Percentiles rank a stretch among this genome's conserved stretches.
phyloP scores from a whole-genome alignment of 2,888 invertebrate genomes.

The Euspilapteryx auroguttella region DNA sequence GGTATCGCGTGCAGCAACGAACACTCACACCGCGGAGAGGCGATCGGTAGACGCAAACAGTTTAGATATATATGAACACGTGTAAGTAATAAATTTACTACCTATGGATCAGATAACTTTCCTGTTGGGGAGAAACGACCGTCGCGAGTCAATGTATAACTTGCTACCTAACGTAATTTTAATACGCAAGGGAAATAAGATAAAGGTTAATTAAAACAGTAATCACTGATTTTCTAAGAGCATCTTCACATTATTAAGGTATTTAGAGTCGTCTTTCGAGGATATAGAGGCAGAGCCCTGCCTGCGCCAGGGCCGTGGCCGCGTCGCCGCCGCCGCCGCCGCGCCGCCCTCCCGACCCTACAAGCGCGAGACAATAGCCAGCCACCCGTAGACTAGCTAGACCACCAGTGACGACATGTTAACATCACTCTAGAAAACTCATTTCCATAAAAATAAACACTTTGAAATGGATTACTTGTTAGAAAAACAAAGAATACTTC shows the following conservation, averaged over 20 bases:
- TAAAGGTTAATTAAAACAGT: slow-evolving; percentile 42
- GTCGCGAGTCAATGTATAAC: slow-evolving; percentile 29
- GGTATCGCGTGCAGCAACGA: slow-evolving; percentile 3
- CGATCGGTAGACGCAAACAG: slow-evolving; percentile 46
- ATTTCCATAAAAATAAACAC: slow-evolving; percentile 23
- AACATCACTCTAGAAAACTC: slow-evolving; percentile 16
- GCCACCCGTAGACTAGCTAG: slow-evolving; percentile 9
- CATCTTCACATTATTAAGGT: no score
- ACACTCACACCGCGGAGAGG: slow-evolving; percentile 21
- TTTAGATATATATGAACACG: slow-evolving; percentile 57
- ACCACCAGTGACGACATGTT: slow-evolving; percentile 17
- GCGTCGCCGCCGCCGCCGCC: slow-evolving; percentile 12
- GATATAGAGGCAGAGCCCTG: no score
- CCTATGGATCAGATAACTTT: slow-evolving; percentile 53
- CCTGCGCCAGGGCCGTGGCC: not conserved
- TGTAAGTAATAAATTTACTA: slow-evolving; percentile 60
- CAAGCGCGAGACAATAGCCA: slow-evolving; percentile 16
- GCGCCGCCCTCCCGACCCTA: slow-evolving; percentile 8
- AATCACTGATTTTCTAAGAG: no score
- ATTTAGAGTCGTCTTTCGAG: no score
- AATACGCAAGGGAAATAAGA: no score
- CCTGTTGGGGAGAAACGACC: slow-evolving; percentile 44
- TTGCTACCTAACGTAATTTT: no score
- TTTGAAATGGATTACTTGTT: slow-evolving; percentile 20
- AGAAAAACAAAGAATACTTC: slow-evolving; percentile 18